Percentiles rank a stretch among this genome's conserved stretches.
phyloP scores from a whole-genome alignment of 2,113 vertebrate genomes.

The Lagopus leucura region DNA sequence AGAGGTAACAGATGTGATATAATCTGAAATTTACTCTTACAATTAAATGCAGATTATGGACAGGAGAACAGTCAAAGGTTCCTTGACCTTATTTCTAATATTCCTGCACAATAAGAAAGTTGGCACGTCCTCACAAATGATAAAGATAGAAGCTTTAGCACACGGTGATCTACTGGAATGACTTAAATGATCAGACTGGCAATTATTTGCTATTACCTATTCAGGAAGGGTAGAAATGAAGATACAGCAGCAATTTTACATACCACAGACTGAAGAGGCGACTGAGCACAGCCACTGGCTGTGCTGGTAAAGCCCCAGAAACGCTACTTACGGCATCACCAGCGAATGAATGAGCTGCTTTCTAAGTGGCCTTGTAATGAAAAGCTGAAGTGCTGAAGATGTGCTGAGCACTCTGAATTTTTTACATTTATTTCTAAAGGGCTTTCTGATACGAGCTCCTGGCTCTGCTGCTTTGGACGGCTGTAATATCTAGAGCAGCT shows the following conservation, averaged over 20 bases:
- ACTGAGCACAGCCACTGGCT: rapidly evolving
- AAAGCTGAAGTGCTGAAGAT: not conserved
- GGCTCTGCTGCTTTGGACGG: not conserved
- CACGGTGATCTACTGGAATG: not conserved
- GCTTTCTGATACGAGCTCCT: not conserved
- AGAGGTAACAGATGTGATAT: not conserved
- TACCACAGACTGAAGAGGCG: not conserved
- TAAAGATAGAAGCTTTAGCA: not conserved
- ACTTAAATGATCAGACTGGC: not conserved
- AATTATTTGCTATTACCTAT: not conserved
- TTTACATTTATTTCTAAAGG: not conserved
- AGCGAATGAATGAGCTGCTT: not conserved
- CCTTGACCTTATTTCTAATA: not conserved
- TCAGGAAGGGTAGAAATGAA: not conserved
- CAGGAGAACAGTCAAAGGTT: not conserved
- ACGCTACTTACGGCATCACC: not conserved
- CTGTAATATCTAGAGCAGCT: not conserved
- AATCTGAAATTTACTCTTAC: not conserved
- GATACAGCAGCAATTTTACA: not conserved
- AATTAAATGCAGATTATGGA: not conserved
- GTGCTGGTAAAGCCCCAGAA: not conserved
- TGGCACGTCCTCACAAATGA: not conserved
- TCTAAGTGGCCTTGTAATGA: not conserved
- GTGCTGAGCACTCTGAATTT: not conserved
- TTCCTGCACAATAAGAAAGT: not conserved